phyloP scores from a whole-genome alignment of 1,140 invertebrate genomes.

The Dinoponera quadriceps region DNA sequence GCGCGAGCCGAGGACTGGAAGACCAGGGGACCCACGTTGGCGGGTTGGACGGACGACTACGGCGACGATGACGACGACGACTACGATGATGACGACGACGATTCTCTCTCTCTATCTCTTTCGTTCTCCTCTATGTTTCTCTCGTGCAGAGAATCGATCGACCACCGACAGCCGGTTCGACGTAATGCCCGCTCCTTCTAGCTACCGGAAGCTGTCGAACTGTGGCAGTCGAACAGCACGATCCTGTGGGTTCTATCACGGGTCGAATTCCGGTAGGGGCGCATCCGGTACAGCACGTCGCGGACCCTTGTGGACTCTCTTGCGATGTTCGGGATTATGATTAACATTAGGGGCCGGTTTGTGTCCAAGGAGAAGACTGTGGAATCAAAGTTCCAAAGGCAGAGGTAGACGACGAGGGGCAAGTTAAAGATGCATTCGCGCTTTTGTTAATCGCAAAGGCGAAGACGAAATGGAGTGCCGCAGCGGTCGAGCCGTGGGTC shows the following conservation, averaged over 20 bases:
- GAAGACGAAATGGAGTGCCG: not conserved
- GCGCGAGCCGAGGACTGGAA: conserved; percentile 77
- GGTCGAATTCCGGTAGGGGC: conserved; percentile 37
- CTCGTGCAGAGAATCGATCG: conserved; percentile 65
- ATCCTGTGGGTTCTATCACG: conserved; percentile 13
- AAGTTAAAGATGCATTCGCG: too few species aligned
- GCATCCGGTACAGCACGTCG: not conserved
- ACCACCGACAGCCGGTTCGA: conserved; percentile 69
- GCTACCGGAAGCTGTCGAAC: conserved; percentile 72
- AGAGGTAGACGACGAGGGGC: not conserved
- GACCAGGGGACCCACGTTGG: conserved; percentile 59
- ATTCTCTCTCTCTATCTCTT: not conserved
- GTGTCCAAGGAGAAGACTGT: not conserved
- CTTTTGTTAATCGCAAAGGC: not conserved
- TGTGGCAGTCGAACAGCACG: conserved; percentile 73
- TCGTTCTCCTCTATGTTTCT: conserved; percentile 35
- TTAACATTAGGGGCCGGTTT: not conserved
- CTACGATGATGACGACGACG: not conserved
- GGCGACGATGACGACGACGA: conserved; percentile 22
- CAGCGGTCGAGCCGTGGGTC: not conserved
- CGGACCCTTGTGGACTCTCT: not conserved
- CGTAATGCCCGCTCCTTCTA: conserved; percentile 67
- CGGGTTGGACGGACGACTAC: conserved; percentile 38
- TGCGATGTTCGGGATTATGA: not conserved
- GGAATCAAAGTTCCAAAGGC: not conserved